Base-by-base conservation (phyloP, 23 tunicate genomes). In the Trididemnum nubilum region DNA sequence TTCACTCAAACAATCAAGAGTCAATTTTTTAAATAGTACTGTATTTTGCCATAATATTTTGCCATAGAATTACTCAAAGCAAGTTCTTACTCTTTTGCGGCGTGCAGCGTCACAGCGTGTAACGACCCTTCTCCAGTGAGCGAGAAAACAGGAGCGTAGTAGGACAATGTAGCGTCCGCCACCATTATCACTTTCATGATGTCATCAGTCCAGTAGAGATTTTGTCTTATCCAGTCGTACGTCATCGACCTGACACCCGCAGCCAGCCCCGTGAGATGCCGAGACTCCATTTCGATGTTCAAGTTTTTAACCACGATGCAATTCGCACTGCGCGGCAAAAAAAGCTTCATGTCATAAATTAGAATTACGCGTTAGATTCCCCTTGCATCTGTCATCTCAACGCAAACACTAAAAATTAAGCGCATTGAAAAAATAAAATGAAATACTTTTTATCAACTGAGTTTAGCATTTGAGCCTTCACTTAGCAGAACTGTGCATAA, bases 191-290 rank as follows among this genome's bases (percentile, higher is more conserved):
- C 25, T 9, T 77, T 54, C 81, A 77, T 77, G n/a, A 57, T 32
- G 65, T 31, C 81, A 54, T 77, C 81, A n/a, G 66, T 77, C 81
- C 81, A 77, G 81, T 77, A 77, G 25, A 77, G 81, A 29, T 77
- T 77, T 29, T 77, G 81, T 52, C 67, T 52, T 4, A 77, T 31
- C 81, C 81, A 77, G 31, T 77, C 81, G 25, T 77, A 77, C 9
- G 81, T 37, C 19, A 77, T 54, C 44, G 81, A 21, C 31, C 19
- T 52, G 39, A 54, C 31, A 2, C 49, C 51, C 4, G 21, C 4
- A 3, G 81, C 81, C 9, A 77, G 7, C 2, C 81, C 81, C 15
- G 18, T 19, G 23, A 77, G 25, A 29, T 77, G 81, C 24, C 5
- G 26, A 9, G 81, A 77, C 15, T 66, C 4, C 67, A 77, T 35